Conservation (phyloP, 2,113 vertebrate genomes). For the Campylorhamphus procurvoides region DNA sequence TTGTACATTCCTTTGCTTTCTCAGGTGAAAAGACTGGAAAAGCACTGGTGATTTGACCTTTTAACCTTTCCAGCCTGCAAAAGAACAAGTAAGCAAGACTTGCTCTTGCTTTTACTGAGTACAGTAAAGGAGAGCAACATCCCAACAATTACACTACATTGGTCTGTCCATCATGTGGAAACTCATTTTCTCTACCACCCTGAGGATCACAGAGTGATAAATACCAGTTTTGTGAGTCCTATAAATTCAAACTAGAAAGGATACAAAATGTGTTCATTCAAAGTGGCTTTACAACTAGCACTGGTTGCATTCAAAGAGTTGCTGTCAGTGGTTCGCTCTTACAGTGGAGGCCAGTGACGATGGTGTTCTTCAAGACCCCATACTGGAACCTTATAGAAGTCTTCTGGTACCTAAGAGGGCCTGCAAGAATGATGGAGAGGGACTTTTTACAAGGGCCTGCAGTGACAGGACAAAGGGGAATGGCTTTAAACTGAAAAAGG, state of each 20-base stretch:
- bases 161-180: not conserved
- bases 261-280: not conserved
- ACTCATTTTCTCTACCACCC: not conserved
- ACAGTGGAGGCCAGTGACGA: rapidly evolving
- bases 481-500: not conserved
- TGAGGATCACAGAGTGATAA: not conserved
- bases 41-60: not conserved
- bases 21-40: not conserved
- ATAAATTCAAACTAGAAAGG: not conserved
- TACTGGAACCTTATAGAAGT: not conserved
- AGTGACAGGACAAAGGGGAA: no score
- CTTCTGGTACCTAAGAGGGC: not conserved
- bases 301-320: not conserved
- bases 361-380: rapidly evolving
- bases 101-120: not conserved
- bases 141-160: not conserved
- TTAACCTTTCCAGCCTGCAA: not conserved
- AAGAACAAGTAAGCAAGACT: not conserved
- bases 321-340: rapidly evolving
- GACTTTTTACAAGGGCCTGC: not conserved
- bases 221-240: not conserved
- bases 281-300: not conserved
- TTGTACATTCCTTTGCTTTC: not conserved
- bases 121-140: not conserved
- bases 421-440: not conserved